Percentiles rank a stretch among this genome's conserved stretches.
phyloP scores from a whole-genome alignment of 2,888 invertebrate genomes.

The Caenorhabditis sp. region DNA sequence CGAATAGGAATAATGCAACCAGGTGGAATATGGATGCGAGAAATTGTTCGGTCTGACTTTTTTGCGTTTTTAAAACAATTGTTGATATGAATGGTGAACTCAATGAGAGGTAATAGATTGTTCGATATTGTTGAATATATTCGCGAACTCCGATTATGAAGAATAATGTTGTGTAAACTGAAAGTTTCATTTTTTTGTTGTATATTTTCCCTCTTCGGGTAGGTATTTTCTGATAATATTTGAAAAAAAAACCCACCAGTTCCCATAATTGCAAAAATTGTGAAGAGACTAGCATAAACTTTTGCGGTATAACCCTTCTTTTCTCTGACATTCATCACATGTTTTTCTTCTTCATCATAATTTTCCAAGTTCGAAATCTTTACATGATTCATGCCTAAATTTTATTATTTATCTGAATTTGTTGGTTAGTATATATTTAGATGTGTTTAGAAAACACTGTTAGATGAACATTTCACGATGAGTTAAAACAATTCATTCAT shows the following conservation, averaged over 20 bases:
- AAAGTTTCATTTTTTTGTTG: not conserved
- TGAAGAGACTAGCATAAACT: not conserved
- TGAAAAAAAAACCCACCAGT: not conserved
- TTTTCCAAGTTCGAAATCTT: not conserved
- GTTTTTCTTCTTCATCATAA: not conserved
- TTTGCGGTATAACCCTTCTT: not conserved
- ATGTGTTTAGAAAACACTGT: not conserved
- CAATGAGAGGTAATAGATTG: conserved; percentile 15
- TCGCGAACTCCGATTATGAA: conserved; percentile 37
- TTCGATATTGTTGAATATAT: conserved; percentile 27
- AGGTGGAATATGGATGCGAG: conserved; percentile 11
- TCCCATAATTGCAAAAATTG: not conserved
- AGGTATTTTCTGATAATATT: no score
- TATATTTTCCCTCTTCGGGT: no score
- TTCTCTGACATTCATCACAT: not conserved
- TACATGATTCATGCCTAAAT: not conserved
- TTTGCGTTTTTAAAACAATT: not conserved
- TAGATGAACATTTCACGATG: conserved; percentile 7
- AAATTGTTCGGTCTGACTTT: not conserved
- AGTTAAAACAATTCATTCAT: not conserved
- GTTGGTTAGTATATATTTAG: not conserved
- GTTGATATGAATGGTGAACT: conserved; percentile 21
- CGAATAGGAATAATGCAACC: conserved; percentile 17
- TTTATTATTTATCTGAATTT: not conserved
- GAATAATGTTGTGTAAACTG: conserved; percentile 28